Conservation (phyloP, 2,888 invertebrate genomes). For the Tipula vernalis region DNA sequence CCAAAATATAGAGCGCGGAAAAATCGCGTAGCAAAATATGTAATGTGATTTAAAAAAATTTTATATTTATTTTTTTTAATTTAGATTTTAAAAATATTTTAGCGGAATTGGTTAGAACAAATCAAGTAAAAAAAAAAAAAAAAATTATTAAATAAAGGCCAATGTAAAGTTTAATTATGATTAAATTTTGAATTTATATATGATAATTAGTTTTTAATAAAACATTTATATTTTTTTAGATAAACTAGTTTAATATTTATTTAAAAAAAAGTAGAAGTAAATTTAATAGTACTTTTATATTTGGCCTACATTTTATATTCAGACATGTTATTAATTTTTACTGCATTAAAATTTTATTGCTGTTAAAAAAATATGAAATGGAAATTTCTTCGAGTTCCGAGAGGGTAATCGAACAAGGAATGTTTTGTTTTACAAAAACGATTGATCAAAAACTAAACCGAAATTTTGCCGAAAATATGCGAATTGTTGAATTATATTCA, state of each 20-base stretch:
- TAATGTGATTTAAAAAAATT: not conserved
- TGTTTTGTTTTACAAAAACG: not conserved
- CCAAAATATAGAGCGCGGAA: conserved; percentile 8
- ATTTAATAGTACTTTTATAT: not conserved
- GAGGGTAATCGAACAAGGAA: not conserved
- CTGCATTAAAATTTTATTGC: not conserved
- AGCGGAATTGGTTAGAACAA: not conserved
- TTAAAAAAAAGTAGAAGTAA: not conserved
- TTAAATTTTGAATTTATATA: not conserved
- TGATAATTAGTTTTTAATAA: not conserved
- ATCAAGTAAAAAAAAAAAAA: not conserved
- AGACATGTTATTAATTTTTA: not conserved
- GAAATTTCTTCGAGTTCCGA: not conserved
- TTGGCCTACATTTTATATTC: not conserved
- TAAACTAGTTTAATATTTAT: not conserved
- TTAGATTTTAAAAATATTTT: not conserved
- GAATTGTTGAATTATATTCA: no score
- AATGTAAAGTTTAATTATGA: not conserved
- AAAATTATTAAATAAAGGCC: not conserved
- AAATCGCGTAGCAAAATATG: conserved; percentile 1
- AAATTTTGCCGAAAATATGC: no score
- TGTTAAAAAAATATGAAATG: not conserved
- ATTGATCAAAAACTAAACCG: no score
- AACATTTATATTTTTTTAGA: not conserved
- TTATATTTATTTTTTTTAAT: not conserved